These are phyloP conservation scores for Bombus waltoni DNA, from an alignment of 1,140 invertebrate genomes.

Conservation along the genomic window DNA sequence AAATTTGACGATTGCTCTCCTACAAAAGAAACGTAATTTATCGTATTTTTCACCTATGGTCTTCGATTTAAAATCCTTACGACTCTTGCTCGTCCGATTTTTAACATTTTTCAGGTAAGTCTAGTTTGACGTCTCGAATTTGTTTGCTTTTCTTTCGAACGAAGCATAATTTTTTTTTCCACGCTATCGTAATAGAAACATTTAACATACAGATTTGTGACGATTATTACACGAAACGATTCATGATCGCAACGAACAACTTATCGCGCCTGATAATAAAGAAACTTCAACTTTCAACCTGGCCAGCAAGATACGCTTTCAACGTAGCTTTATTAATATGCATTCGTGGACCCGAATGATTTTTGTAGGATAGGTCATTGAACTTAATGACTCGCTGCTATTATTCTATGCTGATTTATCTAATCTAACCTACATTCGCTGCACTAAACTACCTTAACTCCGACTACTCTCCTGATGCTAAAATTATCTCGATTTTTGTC, in stretches of 20 bases:
- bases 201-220: neutral
- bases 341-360: neutral
- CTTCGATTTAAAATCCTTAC: neutral
- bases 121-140: neutral
- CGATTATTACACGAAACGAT: neutral
- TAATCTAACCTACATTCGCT: slow-evolving; percentile 2
- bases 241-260: neutral
- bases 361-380: neutral
- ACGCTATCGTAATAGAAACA: neutral
- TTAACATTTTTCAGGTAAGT: too few species aligned
- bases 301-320: neutral
- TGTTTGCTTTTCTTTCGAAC: neutral
- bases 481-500: neutral
- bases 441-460: neutral
- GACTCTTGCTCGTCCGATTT: too few species aligned
- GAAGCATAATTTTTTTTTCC: neutral
- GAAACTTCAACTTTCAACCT: neutral
- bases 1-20: neutral
- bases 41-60: neutral
- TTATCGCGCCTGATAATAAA: neutral
- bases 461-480: neutral
- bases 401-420: neutral
- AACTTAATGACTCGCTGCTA: slow-evolving; percentile 13
- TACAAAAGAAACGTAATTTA: neutral
- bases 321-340: neutral